Evolutionary conservation across 92 coral and sea anemone species (phyloP).

Genomic region (Zoanthus solanderi): DNA sequence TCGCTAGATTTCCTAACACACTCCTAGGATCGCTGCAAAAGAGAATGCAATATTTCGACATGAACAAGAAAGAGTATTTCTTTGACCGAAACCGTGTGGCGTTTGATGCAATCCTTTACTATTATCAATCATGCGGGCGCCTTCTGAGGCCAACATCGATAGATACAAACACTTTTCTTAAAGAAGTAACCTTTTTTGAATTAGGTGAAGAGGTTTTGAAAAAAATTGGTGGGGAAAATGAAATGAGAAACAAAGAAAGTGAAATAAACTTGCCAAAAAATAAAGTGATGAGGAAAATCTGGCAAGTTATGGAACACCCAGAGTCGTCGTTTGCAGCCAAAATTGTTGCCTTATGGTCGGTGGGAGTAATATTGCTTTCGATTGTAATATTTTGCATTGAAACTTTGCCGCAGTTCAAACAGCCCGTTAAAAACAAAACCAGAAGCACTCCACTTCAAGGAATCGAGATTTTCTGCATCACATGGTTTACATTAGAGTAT

Average conservation of each 20-base stretch:
- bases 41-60: constrained; percentile 84
- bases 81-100: constrained; percentile 95
- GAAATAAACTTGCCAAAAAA: constrained; percentile 66
- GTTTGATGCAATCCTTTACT: constrained; percentile 93
- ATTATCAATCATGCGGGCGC: constrained; percentile 95
- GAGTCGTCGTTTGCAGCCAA: constrained; percentile 74
- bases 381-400: constrained; percentile 88
- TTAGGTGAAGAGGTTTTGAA: constrained; percentile 75
- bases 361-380: constrained; percentile 84
- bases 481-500: constrained; percentile 90
- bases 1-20: constrained; percentile 86
- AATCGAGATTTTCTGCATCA: constrained; percentile 84
- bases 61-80: constrained; percentile 79
- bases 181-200: constrained; percentile 91
- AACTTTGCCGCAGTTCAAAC: constrained; percentile 82
- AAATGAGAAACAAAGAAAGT: constrained; percentile 49
- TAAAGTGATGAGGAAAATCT: constrained; percentile 65
- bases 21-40: constrained; percentile 89
- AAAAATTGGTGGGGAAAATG: constrained; percentile 63
- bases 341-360: constrained; percentile 84
- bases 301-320: constrained; percentile 85
- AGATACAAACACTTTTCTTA: constrained; percentile 80
- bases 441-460: constrained; percentile 68
- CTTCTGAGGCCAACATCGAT: constrained; percentile 86
- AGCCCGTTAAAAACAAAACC: constrained; percentile 61